Base-by-base conservation (phyloP, 2,113 vertebrate species). In the Zosterops borbonicus region DNA sequence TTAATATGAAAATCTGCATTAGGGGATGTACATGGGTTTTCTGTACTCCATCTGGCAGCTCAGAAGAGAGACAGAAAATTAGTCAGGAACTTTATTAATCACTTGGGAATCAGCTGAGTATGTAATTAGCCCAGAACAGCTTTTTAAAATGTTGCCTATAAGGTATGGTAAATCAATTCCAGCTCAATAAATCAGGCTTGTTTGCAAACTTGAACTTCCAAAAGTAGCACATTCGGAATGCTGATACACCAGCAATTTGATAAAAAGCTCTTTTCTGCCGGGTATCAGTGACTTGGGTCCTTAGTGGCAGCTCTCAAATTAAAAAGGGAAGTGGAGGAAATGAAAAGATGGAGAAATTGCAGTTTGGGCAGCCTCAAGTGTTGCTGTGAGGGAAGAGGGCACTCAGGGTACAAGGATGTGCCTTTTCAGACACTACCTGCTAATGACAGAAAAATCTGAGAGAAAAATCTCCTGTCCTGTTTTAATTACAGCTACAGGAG, bases 31-130 rank as follows among this genome's bases (percentile, higher is more conserved):
- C 23, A 37, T 91, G 65, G 60, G 88, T 90, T 95, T 96, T 86
- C 50, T 93, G 81, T 62, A 29, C 25, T 92, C 83, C 77, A 88
- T 94, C 92, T 97, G 96, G 89, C 86, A 92, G 69, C 77, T 84
- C 67, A 89, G 74, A 89, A 58, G 88, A 49, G 89, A 95, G 55
- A 44, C 39, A 88, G 92, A 94, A 94, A 94, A 92, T 96, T 69
- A 84, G 81, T 68, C 75, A 64, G 81, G 53, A 94, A 94, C 86
- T 83, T 97, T 95, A 97, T 96, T 95, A 94, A 96, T 96, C 93
- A 89, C 53, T 44, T 60, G 89, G 59, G 89, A 53, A 85, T 95
- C 90, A 89, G 58, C 71, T 52, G 82, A 96, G 85, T 87, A 62
- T 83, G 70, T 92, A 92, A 93, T 94, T 96, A 96, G 89, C 65